Base-by-base conservation (phyloP, 2,888 invertebrate species). In the Cataglyphis rosenhaueri region DNA sequence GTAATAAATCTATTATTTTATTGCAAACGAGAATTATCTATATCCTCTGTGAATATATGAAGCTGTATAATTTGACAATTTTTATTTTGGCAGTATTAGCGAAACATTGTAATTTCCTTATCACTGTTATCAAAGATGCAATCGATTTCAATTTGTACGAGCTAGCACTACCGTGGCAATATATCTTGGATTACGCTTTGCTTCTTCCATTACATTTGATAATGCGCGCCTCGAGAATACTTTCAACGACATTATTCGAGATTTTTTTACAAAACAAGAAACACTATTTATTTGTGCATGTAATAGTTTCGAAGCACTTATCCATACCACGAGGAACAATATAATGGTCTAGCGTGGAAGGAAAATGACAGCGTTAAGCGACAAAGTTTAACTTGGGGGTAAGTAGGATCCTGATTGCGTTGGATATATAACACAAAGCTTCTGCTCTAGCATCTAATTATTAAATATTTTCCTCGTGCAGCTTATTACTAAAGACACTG, bases 141-240 rank as follows among this genome's bases (percentile, higher is more conserved):
- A 78, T 78, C 73, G 73, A 78, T 70, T 71, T 18, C 59, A 78
- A 78, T 78, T 78, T 71, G 32, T 59, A 25, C 59, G 44, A 59
- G 21, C 12, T 41, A 71, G 62, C 41, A 70, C 18, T 32, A 68
- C 3, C 32, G 21, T 61, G 21, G 76, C 57, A 59, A 70, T 68
- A 78, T 41, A 68, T 71, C 59, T 38, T 35, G 55, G 12, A 41
- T 76, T 59, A 57, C 57, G 21, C 9, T 32, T 44, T 44, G 10
- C 78, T 78, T 59, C 44, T 71, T 70, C 25, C 25, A 32, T 12
- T 71, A 44, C 59, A 35, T 59, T 71, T 78, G 32, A 78, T 59
- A 78, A 70, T 71, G 78, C 44, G 2, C 12, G 57, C n/a, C 29
- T 44, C 44, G 25, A 78, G 25, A 48, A 78, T 78, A 29, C 25